These are phyloP conservation scores for Fulmarus glacialis DNA, from an alignment of 2,113 vertebrate species.

Conservation along the genomic window DNA sequence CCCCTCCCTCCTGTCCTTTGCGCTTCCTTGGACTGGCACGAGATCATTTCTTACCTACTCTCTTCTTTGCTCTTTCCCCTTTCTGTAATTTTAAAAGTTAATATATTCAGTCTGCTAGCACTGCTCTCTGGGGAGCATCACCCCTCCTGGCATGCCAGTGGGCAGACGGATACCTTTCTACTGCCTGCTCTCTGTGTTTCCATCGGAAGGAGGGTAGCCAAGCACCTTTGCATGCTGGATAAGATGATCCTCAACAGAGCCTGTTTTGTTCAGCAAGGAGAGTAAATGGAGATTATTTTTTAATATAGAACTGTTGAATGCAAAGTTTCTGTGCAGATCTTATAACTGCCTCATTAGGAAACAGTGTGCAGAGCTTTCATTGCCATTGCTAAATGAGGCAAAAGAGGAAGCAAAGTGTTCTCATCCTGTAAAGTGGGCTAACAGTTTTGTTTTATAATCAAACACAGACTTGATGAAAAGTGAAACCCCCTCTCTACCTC, in stretches of 20 bases:
- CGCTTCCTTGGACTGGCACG: neutral
- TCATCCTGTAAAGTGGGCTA: neutral
- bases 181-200: neutral
- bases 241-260: neutral
- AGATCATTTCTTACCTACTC: neutral
- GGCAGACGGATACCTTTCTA: neutral
- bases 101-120: neutral
- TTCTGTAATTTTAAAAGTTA: neutral
- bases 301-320: neutral
- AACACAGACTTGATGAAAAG: neutral
- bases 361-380: neutral
- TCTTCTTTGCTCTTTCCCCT: neutral
- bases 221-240: neutral
- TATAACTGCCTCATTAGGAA: neutral
- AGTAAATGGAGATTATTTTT: neutral
- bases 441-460: neutral
- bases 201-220: neutral
- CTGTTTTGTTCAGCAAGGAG: neutral
- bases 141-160: neutral
- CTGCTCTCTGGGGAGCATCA: neutral
- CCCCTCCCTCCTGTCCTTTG: neutral
- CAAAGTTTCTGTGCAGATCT: neutral
- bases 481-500: neutral
- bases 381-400: neutral
- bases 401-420: conserved; percentile 13